Percentiles rank a stretch among this genome's conserved stretches.
These are phyloP conservation scores for Pandion haliaetus DNA, from an alignment of 2,113 vertebrate genomes.

Conservation along the genomic window DNA sequence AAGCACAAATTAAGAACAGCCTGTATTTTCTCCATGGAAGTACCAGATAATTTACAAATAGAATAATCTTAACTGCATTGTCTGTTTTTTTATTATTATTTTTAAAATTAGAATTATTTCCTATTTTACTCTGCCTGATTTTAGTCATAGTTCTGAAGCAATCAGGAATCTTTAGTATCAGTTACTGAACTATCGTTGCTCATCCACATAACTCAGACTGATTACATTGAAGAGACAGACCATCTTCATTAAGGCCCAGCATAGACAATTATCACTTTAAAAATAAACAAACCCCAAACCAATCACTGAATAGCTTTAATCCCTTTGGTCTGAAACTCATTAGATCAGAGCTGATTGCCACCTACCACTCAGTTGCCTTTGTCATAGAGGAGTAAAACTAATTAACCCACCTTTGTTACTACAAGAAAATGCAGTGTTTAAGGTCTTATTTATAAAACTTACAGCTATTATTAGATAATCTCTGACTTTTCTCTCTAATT, in stretches of 20 bases:
- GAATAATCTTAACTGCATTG: background rate
- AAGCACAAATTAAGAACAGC: background rate
- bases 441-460: background rate
- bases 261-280: background rate
- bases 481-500: background rate
- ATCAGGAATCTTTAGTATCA: background rate
- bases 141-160: background rate
- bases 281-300: background rate
- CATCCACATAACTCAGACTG: background rate
- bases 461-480: background rate
- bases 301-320: background rate
- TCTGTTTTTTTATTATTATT: background rate
- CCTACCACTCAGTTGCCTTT: background rate
- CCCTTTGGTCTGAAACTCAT: background rate
- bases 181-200: background rate
- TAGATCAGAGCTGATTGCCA: background rate
- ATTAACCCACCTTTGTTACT: background rate
- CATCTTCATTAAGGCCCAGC: background rate
- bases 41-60: background rate
- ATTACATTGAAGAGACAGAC: background rate
- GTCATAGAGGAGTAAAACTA: background rate
- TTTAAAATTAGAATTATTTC: background rate
- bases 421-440: background rate
- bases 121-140: background rate
- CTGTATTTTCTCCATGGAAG: background rate